These are phyloP conservation scores for Aphelocoma coerulescens DNA, from an alignment of 2,113 vertebrate genomes.

Conservation along the genomic window DNA sequence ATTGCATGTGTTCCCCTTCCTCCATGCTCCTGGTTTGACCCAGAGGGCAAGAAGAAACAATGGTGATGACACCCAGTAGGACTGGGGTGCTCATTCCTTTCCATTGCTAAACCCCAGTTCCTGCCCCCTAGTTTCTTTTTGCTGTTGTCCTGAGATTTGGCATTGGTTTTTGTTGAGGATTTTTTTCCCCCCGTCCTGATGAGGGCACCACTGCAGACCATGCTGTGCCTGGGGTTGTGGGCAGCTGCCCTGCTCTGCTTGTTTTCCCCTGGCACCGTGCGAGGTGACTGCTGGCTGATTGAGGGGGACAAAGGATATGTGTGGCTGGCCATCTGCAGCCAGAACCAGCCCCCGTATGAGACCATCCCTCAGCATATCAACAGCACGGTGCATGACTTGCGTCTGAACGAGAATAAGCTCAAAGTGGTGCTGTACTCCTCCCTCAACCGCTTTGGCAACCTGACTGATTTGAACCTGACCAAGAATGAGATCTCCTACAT, in stretches of 20 bases:
- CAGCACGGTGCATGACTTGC: slow-evolving; percentile 95
- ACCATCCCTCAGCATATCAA: slow-evolving; percentile 98
- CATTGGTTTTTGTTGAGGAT: neutral
- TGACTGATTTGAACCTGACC: slow-evolving; percentile 97
- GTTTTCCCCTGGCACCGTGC: slow-evolving; percentile 73
- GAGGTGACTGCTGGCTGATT: slow-evolving; percentile 95
- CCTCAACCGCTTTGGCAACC: slow-evolving; percentile 94
- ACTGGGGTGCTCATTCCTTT: slow-evolving; percentile 55
- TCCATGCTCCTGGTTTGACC: neutral
- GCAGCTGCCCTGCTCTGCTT: slow-evolving; percentile 72
- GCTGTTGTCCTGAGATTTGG: neutral
- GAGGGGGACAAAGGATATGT: slow-evolving; percentile 98
- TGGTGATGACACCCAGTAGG: slow-evolving; percentile 50
- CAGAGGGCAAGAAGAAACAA: slow-evolving; percentile 28
- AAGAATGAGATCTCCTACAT: slow-evolving; percentile 98
- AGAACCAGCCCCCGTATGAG: slow-evolving; percentile 98
- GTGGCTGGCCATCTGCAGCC: slow-evolving; percentile 98
- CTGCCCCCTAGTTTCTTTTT: neutral
- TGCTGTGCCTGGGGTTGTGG: slow-evolving; percentile 75
- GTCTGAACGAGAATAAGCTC: slow-evolving; percentile 97
- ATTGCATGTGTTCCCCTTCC: neutral
- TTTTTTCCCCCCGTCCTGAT: neutral
- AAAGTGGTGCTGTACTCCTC: slow-evolving; percentile 93
- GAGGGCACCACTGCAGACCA: slow-evolving; percentile 56
- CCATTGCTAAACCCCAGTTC: slow-evolving; percentile 6